Percentiles rank a stretch among this genome's conserved stretches.
Evolutionary conservation across 2,797 vertebrate species (phyloP).

Genomic region (Mionectes olivaceus): DNA sequence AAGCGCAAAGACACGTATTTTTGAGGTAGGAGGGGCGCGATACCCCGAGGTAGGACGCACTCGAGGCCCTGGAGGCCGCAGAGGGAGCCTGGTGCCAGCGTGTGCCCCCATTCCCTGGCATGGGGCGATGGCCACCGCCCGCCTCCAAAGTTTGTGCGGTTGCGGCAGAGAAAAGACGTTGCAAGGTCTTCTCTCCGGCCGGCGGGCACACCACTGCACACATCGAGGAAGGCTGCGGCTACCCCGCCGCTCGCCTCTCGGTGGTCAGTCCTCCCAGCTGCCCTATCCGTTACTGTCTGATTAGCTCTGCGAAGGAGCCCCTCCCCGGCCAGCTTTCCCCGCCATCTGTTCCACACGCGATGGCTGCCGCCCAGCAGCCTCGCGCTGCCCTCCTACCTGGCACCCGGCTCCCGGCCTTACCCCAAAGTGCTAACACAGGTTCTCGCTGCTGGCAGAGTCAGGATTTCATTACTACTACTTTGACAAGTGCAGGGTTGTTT

Average conservation of each 20-base stretch:
- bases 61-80: background rate
- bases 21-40: background rate
- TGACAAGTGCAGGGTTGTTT: slow-evolving; percentile 91
- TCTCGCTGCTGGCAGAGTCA: slow-evolving; percentile 87
- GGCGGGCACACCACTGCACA: slow-evolving; percentile 97
- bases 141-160: background rate
- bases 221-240: slow-evolving; percentile 88
- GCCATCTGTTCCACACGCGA: slow-evolving; percentile 93
- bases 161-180: slow-evolving; percentile 80
- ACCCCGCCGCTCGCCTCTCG: slow-evolving; percentile 86
- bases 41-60: background rate
- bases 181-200: slow-evolving; percentile 92
- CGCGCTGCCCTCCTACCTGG: slow-evolving; percentile 90
- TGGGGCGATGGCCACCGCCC: background rate
- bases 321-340: slow-evolving; percentile 91
- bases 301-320: slow-evolving; percentile 99
- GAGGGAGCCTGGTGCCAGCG: background rate
- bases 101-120: accelerated
- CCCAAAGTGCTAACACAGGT: slow-evolving; percentile 91
- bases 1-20: background rate
- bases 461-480: slow-evolving; percentile 93
- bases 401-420: slow-evolving; percentile 88
- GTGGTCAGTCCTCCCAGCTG: slow-evolving; percentile 99
- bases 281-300: slow-evolving; percentile 99
- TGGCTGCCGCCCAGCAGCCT: slow-evolving; percentile 96